Percentiles rank a stretch among this genome's conserved stretches.
These are phyloP conservation scores for Cryptocephalus moraei DNA, from an alignment of 2,888 invertebrate species.

Conservation along the genomic window DNA sequence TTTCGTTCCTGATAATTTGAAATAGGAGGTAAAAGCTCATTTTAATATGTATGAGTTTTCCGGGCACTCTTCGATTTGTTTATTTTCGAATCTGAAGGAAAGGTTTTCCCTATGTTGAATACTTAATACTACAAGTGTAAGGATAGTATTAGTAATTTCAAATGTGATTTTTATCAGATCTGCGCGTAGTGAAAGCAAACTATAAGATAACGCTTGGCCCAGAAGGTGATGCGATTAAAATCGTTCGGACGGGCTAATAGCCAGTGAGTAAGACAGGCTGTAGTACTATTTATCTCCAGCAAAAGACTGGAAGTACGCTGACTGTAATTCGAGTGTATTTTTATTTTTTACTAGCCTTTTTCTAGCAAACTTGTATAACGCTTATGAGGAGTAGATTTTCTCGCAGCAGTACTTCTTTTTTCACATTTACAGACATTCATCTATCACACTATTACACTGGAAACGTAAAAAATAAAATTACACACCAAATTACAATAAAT, in stretches of 20 bases:
- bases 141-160: background rate
- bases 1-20: no score
- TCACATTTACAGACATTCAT: conserved; percentile 4
- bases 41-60: no score
- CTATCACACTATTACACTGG: conserved; percentile 4
- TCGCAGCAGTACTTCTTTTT: background rate
- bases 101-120: background rate
- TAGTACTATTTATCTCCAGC: background rate
- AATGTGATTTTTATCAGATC: conserved; percentile 27
- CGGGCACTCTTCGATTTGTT: background rate
- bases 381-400: conserved; percentile 7
- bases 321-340: conserved; percentile 11
- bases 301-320: background rate
- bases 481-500: conserved; percentile 1
- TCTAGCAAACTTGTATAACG: conserved; percentile 8
- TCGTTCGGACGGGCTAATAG: conserved; percentile 30
- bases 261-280: conserved; percentile 11
- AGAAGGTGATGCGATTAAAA: conserved; percentile 31
- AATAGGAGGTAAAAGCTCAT: no score
- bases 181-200: conserved; percentile 34
- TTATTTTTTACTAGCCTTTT: conserved; percentile 13
- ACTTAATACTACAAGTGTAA: background rate
- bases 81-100: conserved; percentile 4
- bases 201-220: conserved; percentile 34
- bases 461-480: conserved; percentile 13